Conservation (phyloP, 2,113 vertebrate species). For the Mystacornis crossleyi region DNA sequence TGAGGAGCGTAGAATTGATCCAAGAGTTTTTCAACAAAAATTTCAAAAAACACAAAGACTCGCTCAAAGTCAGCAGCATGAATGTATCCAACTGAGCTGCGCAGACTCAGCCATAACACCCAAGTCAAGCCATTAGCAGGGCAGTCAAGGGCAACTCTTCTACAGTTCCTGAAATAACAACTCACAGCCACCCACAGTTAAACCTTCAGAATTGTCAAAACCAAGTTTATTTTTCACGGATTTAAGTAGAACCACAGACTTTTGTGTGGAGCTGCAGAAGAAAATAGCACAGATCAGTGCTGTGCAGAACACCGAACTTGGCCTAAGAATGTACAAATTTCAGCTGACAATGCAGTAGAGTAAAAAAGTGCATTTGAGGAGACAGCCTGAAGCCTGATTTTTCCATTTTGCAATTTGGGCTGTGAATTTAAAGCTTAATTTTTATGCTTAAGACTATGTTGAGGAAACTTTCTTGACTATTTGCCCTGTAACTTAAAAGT, state of each 20-base stretch:
- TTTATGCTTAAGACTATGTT: not conserved
- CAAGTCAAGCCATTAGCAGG: not conserved
- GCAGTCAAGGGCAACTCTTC: not conserved
- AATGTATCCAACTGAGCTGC: not conserved
- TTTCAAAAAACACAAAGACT: not conserved
- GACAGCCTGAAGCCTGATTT: not conserved
- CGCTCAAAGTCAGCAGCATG: not conserved
- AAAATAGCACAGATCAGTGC: not conserved
- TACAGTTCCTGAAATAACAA: not conserved
- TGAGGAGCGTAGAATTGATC: not conserved
- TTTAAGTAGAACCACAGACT: not conserved
- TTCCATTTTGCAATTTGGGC: not conserved
- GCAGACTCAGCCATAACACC: accelerated
- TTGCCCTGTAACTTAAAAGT: not conserved
- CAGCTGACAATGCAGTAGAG: not conserved
- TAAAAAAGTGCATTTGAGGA: not conserved
- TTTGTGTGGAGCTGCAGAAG: not conserved
- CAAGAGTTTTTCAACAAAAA: not conserved
- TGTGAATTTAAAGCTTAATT: not conserved
- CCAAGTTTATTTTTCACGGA: not conserved
- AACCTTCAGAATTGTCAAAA: not conserved
- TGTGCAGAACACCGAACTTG: not conserved
- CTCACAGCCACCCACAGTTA: not conserved
- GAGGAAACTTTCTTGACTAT: not conserved
- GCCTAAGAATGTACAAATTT: not conserved